phyloP scores from a whole-genome alignment of 2,888 invertebrate genomes.

The Andrena fulva region DNA sequence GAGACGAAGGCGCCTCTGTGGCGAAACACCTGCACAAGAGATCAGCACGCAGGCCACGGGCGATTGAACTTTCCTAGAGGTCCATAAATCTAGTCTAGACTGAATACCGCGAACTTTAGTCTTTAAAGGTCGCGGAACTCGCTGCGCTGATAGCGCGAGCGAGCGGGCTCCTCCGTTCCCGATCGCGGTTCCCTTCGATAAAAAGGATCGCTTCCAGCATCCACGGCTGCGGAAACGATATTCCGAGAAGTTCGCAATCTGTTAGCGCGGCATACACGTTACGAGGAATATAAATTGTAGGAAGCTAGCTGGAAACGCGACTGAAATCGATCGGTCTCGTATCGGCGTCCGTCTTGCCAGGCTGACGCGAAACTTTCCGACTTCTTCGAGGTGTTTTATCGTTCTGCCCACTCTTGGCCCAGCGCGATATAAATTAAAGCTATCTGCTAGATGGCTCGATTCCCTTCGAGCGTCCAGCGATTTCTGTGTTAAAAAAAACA shows the following conservation, averaged over 20 bases:
- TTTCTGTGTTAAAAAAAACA: neutral
- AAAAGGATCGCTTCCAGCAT: conserved; percentile 32
- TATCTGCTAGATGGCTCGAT: conserved; percentile 29
- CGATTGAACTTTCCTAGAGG: conserved; percentile 79
- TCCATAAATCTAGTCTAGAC: conserved; percentile 78
- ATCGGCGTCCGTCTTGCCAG: conserved; percentile 36
- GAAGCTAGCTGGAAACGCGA: conserved; percentile 26
- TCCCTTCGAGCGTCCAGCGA: neutral
- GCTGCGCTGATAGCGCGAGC: conserved; percentile 59
- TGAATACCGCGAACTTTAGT: conserved; percentile 83
- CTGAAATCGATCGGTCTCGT: conserved; percentile 41
- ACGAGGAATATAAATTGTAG: conserved; percentile 41
- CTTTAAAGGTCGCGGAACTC: conserved; percentile 82
- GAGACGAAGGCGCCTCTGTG: conserved; percentile 11
- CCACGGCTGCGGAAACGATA: conserved; percentile 9
- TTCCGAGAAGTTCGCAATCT: conserved; percentile 39
- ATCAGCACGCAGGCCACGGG: conserved; percentile 64
- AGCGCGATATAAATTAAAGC: conserved; percentile 39
- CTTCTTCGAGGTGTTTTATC: conserved; percentile 45
- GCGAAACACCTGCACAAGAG: conserved; percentile 56
- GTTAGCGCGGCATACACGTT: neutral
- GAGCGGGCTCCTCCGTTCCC: conserved; percentile 35
- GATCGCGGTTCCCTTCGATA: conserved; percentile 49
- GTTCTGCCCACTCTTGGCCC: conserved; percentile 4
- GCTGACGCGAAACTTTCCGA: conserved; percentile 41